These are phyloP conservation scores for Psephotus haematonotus DNA, from an alignment of 2,113 vertebrate genomes.

Conservation along the genomic window DNA sequence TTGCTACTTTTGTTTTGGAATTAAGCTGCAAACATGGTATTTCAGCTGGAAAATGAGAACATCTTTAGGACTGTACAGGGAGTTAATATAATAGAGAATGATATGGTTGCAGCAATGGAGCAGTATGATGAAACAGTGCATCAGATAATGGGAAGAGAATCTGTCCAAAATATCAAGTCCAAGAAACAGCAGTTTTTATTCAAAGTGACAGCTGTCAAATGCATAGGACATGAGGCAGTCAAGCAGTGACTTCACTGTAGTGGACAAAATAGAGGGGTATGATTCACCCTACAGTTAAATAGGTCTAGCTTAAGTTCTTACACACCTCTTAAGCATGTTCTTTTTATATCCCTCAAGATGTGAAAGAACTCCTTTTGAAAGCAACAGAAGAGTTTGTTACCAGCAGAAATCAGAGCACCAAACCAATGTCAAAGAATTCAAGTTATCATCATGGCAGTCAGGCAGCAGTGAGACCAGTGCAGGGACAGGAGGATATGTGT, in stretches of 20 bases:
- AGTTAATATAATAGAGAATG: not conserved
- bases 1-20: not conserved
- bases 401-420: not conserved
- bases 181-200: slow-evolving; percentile 39
- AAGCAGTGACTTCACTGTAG: not conserved
- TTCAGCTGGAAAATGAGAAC: slow-evolving; percentile 30
- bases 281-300: not conserved
- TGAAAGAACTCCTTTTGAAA: not conserved
- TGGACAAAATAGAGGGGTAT: not conserved
- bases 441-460: fast-evolving
- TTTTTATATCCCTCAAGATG: not conserved
- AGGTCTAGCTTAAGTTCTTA: not conserved
- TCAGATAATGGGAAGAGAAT: slow-evolving; percentile 14
- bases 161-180: slow-evolving; percentile 16
- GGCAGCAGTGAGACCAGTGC: not conserved
- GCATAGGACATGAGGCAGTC: not conserved
- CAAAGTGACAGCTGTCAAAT: slow-evolving; percentile 45
- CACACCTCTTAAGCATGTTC: not conserved
- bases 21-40: not conserved
- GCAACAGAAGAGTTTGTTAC: not conserved
- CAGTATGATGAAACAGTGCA: not conserved
- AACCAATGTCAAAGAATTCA: not conserved
- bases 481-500: not conserved
- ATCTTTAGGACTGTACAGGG: not conserved
- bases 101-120: not conserved